Evolutionary conservation across 2,113 vertebrate genomes (phyloP), one percentile per base, ranked within the genome.

Genomic region (Lanius ludovicianus): DNA sequence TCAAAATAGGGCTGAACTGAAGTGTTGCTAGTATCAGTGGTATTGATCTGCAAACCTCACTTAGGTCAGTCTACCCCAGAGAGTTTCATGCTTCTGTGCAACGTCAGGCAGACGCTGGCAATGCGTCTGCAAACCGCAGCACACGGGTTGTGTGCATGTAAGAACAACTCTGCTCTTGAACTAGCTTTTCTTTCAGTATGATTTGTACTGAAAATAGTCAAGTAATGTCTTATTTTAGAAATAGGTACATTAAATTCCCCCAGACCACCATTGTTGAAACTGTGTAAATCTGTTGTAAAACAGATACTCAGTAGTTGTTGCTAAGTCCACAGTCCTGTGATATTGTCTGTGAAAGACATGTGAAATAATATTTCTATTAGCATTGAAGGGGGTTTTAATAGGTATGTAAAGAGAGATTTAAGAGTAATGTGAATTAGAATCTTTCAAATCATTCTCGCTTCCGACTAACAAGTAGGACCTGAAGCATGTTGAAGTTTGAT

Each of bases 101-200:
- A 42, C 2, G 2, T 52, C 79, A 87, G n/a, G 31, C 10, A 4
- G 53, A 42, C 5, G 10, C 21, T n/a, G 30, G 56, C 31, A 49
- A 21, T 12, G 30, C 1, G 0, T 28, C 65, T 86, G 56, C 64
- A 67, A 42, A 13, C 47, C 1, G 0, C 59, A 44, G 47, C 6
- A 5, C 2, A 0, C 3, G 8, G 0, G 1, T 23, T 16, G 30
- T 12, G 3, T 39, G 3, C 15, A 1, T 27, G 30, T 39, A 60
- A 56, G 47, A 30, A 9, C 35, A 57, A 14, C 27, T 65, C 46
- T 62, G 59, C 55, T 56, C 23, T 52, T 81, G 13, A 13, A 2
- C 21, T 11, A 28, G 25, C 39, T 69, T 17, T 62, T 47, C 69
- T 35, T 69, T 41, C 47, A 47, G 14, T n/a, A 15, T 18, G 14